These are phyloP conservation scores for Asarcornis scutulata DNA, from an alignment of 2,113 vertebrate genomes.

Conservation along the genomic window DNA sequence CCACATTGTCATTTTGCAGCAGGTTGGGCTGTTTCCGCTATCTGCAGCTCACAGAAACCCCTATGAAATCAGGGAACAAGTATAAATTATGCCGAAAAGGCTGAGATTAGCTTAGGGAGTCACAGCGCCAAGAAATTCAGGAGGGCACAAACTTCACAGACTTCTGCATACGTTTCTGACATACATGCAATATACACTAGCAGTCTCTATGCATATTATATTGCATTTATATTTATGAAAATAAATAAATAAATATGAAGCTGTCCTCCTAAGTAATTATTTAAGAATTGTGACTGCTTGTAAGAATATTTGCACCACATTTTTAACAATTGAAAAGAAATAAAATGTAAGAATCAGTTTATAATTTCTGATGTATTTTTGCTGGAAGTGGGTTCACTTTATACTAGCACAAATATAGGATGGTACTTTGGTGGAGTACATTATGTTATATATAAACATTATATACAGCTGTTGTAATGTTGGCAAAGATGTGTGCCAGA, in stretches of 20 bases:
- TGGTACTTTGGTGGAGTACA: background rate
- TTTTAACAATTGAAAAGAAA: constrained; percentile 1
- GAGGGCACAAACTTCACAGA: background rate
- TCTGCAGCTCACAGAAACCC: background rate
- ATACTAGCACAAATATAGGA: background rate
- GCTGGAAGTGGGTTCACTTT: background rate
- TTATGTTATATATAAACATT: constrained; percentile 3
- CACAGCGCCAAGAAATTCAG: background rate
- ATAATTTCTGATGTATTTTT: background rate
- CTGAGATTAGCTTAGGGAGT: background rate
- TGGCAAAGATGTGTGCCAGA: constrained; percentile 72
- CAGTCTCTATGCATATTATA: background rate
- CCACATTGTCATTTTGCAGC: background rate
- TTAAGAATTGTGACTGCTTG: background rate
- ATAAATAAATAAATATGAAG: background rate
- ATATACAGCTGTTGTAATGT: constrained; percentile 64
- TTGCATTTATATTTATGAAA: background rate
- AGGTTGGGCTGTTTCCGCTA: background rate
- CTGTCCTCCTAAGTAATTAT: background rate
- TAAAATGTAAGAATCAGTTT: background rate
- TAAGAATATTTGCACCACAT: background rate
- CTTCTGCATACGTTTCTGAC: background rate
- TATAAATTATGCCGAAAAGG: background rate
- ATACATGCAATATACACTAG: background rate
- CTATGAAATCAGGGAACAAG: background rate